Conservation (phyloP, 2,888 invertebrate genomes). For the Pammene fasciana region DNA sequence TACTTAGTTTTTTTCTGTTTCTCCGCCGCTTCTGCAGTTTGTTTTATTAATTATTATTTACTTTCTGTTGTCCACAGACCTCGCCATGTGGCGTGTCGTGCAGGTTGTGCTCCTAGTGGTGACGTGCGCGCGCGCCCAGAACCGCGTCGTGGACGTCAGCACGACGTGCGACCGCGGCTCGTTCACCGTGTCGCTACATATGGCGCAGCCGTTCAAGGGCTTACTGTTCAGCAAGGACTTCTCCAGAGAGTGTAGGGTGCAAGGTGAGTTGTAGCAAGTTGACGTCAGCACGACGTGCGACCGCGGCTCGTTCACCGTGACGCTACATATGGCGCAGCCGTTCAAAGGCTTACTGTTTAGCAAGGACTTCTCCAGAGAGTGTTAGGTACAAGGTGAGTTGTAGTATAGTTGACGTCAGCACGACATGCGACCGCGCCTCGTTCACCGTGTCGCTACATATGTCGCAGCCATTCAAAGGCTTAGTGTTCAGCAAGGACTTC, state of each 20-base stretch:
- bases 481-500: constrained; percentile 90
- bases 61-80: neutral
- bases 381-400: constrained; percentile 76
- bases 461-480: constrained; percentile 86
- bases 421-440: constrained; percentile 85
- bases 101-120: constrained; percentile 60
- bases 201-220: constrained; percentile 87
- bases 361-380: constrained; percentile 88
- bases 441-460: constrained; percentile 85
- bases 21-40: no score
- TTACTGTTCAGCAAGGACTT: constrained; percentile 90
- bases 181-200: constrained; percentile 84
- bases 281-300: constrained; percentile 85
- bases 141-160: constrained; percentile 83
- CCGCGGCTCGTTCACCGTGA: constrained; percentile 84
- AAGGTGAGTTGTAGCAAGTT: constrained; percentile 71
- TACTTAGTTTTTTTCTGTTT: no score
- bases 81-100: constrained; percentile 65
- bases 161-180: constrained; percentile 85
- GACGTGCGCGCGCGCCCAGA: constrained; percentile 62
- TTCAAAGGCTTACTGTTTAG: constrained; percentile 90
- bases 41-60: no score
- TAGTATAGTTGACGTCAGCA: constrained; percentile 72
- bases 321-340: constrained; percentile 83
- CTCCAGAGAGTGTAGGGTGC: constrained; percentile 82